A percentile compares a stretch with the other conserved stretches of the same genome.
These are phyloP conservation scores for Adelges cooleyi DNA, from an alignment of 1,140 invertebrate genomes.

Conservation along the genomic window DNA sequence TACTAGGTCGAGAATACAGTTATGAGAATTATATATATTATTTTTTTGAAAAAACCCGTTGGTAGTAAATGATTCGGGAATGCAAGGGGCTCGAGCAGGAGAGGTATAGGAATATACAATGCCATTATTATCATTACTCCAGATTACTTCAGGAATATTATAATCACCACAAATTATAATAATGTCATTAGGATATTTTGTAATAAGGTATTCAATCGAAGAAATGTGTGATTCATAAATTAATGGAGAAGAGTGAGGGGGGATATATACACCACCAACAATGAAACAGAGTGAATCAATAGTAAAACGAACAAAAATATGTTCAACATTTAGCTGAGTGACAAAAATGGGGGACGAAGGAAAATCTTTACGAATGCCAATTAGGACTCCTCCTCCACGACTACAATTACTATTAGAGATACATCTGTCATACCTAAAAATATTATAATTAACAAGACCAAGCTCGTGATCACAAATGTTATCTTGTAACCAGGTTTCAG, in stretches of 20 bases:
- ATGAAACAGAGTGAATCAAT: neutral
- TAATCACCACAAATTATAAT: slow-evolving; percentile 1
- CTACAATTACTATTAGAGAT: neutral
- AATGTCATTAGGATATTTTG: neutral
- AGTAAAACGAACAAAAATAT: no score
- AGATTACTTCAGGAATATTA: neutral
- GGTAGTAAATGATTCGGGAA: neutral
- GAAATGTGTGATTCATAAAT: neutral
- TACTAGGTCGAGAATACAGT: no score
- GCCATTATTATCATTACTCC: neutral
- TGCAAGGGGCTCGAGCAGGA: neutral
- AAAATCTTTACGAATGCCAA: neutral
- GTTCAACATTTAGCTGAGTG: neutral
- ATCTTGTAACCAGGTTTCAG: neutral
- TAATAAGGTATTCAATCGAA: neutral
- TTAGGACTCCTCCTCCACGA: neutral
- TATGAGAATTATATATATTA: no score
- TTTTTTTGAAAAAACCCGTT: neutral
- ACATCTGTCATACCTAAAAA: slow-evolving; percentile 7
- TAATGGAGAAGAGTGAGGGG: neutral
- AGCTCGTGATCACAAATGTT: neutral
- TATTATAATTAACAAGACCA: slow-evolving; percentile 2
- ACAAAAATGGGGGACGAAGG: neutral
- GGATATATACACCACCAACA: neutral
- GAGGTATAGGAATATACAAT: neutral